Conservation (phyloP, 92 coral and sea anemone species). For the Palythoa grandis region DNA sequence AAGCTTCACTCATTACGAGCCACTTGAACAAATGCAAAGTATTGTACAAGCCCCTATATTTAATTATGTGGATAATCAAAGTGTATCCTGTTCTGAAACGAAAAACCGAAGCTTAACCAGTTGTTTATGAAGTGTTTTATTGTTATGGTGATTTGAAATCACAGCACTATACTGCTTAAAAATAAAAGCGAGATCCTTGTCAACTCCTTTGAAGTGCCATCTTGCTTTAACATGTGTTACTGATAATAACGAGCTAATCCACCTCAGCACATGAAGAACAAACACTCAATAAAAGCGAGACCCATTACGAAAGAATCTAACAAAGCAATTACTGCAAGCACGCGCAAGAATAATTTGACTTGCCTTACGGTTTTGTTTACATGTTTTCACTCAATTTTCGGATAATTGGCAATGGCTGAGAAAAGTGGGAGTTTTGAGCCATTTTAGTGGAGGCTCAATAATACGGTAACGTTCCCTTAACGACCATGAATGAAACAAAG, state of each 20-base stretch:
- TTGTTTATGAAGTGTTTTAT: background rate
- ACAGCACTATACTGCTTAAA: conserved; percentile 13
- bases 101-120: conserved; percentile 14
- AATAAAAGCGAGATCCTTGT: background rate
- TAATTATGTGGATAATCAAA: background rate
- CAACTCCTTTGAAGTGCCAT: background rate
- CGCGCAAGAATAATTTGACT: background rate
- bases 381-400: conserved; percentile 35
- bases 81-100: conserved; percentile 5
- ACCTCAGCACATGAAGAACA: conserved; percentile 33
- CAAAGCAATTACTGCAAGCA: conserved; percentile 8
- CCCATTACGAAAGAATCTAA: conserved; percentile 27
- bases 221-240: conserved; percentile 31
- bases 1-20: conserved; percentile 1
- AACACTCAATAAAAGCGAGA: conserved; percentile 7
- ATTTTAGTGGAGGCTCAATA: background rate
- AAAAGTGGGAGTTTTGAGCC: background rate
- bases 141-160: conserved; percentile 18
- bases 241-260: conserved; percentile 20
- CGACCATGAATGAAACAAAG: background rate
- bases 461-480: background rate
- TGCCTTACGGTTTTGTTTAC: conserved; percentile 12
- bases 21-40: conserved; percentile 24
- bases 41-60: conserved; percentile 13
- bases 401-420: background rate